These are phyloP conservation scores for Pseudomyrmex cubaensis DNA, from an alignment of 1,140 invertebrate genomes.

Conservation along the genomic window DNA sequence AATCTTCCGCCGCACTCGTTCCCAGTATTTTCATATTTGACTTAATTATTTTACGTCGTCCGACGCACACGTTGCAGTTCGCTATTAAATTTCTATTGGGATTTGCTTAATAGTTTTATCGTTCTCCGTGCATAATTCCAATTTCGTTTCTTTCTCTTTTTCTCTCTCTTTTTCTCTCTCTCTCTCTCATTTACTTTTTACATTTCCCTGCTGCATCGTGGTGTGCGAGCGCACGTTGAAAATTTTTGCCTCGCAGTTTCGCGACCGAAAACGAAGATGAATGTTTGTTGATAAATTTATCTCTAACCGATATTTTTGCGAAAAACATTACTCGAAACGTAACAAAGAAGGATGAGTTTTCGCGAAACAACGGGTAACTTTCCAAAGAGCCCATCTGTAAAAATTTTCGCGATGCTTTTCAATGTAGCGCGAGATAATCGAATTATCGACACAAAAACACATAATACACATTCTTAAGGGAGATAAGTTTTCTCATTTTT, in stretches of 20 bases:
- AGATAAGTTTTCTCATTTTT: no score
- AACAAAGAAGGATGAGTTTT: slow-evolving; percentile 46
- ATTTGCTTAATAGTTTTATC: slow-evolving; percentile 60
- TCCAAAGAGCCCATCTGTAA: slow-evolving; percentile 28
- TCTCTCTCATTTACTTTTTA: slow-evolving; percentile 41
- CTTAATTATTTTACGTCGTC: slow-evolving; percentile 47
- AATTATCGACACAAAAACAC: neutral
- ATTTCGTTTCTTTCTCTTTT: slow-evolving; percentile 1
- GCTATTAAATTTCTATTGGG: slow-evolving; percentile 58
- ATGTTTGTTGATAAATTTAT: slow-evolving; percentile 54
- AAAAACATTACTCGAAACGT: slow-evolving; percentile 32
- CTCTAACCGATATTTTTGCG: slow-evolving; percentile 41
- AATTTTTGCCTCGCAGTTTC: slow-evolving; percentile 36
- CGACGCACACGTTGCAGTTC: slow-evolving; percentile 14
- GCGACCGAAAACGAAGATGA: slow-evolving; percentile 41
- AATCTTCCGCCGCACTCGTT: slow-evolving; percentile 52
- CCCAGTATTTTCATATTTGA: slow-evolving; percentile 57
- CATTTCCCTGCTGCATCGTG: neutral
- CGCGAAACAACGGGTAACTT: slow-evolving; percentile 23
- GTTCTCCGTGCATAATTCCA: slow-evolving; percentile 34
- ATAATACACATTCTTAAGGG: no score
- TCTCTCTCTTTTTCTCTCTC: slow-evolving; percentile 1
- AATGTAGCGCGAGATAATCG: slow-evolving; percentile 7
- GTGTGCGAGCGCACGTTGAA: slow-evolving; percentile 7
- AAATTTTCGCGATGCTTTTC: slow-evolving; percentile 24